Base-by-base conservation (phyloP, 1,140 invertebrate species). In the Neodiprion fabricii region DNA sequence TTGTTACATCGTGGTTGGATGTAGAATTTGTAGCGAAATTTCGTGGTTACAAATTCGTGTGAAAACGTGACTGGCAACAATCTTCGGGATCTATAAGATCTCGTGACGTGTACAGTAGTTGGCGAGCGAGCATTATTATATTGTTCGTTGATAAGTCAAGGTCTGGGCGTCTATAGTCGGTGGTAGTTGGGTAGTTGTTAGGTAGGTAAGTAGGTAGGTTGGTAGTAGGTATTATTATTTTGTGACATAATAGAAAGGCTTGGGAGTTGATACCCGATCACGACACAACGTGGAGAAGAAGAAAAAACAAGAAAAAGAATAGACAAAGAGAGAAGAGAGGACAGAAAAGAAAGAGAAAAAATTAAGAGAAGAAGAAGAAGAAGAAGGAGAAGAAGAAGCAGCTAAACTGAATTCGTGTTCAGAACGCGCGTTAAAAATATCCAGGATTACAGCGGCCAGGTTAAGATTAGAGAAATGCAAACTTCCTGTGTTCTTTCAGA, bases 401-500 rank as follows among this genome's bases (percentile, higher is more conserved):
- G 28, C 28, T 40, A 40, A 40, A 40, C 28, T 40, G 28, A 40
- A 40, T 40, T 61, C 53, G 53, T 5, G 53, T 61, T 61, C n/a
- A 17, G 53, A 61, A 61, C 53, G 53, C 53, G 53, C 53, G 53
- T 61, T 61, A 61, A 61, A 61, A 61, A 61, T 61, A 61, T 61
- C 53, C 53, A 14, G 53, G 53, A 61, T 61, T 61, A 61, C 53
- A 61, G 11, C 53, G 53, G 53, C 53, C n/a, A 61, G 53, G 53
- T 61, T 61, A 61, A 61, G 53, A 61, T 61, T 61, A 17, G 53
- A 61, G 53, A 61, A 61, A 61, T 61, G 53, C 53, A 61, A 61
- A 61, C 53, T 61, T 61, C 53, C 53, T 61, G 53, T 61, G 53
- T 61, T 61, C 53, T 61, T 17, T 61, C 53, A 40, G 11, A 61